Evolutionary conservation across 2,797 vertebrate genomes (phyloP), one percentile per base, ranked within the genome.

Genomic region (Anisognathus igniventris): DNA sequence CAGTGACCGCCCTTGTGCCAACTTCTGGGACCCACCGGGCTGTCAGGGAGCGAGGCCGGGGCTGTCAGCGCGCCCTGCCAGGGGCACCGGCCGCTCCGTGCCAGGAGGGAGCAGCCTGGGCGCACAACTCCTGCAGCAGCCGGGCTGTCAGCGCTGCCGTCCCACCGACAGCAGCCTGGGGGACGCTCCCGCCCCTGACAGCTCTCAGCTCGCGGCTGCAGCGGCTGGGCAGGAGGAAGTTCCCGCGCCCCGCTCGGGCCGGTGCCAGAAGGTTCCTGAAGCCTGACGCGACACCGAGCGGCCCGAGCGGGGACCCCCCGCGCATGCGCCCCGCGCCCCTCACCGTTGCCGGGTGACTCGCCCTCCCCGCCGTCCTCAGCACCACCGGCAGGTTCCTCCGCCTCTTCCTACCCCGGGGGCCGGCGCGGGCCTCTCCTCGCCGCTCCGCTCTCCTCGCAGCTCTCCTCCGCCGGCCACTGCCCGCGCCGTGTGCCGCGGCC

Each of bases 271-370:
- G 68, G 65, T 88, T 93, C 94, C 86, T 51, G 83, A 83, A 83
- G 68, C 72, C 76, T 7, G 78, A 16, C 64, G 44, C 4, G 79
- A 72, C 85, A 28, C 76, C 68, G 85, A 21, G 31, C 71, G 16
- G 82, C 72, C 66, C 4, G 60, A 45, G 53, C 45, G 21, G 39
- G 18, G 45, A 33, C 53, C 31, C 79, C 84, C 80, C 51, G 90
- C 86, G 93, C 93, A 92, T 93, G 92, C 94, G 93, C 77, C 90
- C 76, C 77, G 25, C 86, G 67, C 88, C 92, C 78, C 96, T 95
- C 96, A 96, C 96, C 96, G 96, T 97, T 97, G 96, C 96, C 96
- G 93, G 95, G 96, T 95, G 96, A 96, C 90, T 96, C 87, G 92
- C 88, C 93, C 96, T 94, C 95, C 92, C 93, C 94, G 92, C 96